Conservation (phyloP, 2,888 invertebrate species). For the Apodemia hepburni region DNA sequence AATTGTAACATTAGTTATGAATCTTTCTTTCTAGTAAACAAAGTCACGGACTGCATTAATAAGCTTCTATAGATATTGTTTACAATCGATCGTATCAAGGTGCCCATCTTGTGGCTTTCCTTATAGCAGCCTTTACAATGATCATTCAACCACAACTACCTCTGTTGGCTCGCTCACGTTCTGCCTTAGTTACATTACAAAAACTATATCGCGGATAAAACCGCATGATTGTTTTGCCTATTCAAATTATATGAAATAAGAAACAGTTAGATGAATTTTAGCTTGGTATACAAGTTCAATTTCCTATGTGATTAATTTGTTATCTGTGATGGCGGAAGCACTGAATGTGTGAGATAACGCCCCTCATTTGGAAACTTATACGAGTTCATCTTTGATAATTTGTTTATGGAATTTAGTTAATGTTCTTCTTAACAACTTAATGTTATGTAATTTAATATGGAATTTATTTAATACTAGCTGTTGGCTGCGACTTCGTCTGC, state of each 20-base stretch:
- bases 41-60: slow-evolving; percentile 9
- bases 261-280: slow-evolving; percentile 6
- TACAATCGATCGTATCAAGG: slow-evolving; percentile 12
- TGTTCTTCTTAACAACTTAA: not conserved
- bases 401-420: slow-evolving; percentile 10
- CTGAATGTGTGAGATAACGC: slow-evolving; percentile 5
- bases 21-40: slow-evolving; percentile 4
- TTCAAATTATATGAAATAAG: slow-evolving; percentile 16
- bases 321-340: slow-evolving; percentile 2
- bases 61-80: slow-evolving; percentile 10
- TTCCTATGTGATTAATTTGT: slow-evolving; percentile 7
- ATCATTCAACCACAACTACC: slow-evolving; percentile 44
- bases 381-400: not conserved
- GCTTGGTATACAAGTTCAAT: not conserved
- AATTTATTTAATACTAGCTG: no score
- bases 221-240: slow-evolving; percentile 50
- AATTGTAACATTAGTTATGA: not conserved
- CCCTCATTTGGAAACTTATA: not conserved
- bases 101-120: slow-evolving; percentile 10
- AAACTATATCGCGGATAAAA: slow-evolving; percentile 59
- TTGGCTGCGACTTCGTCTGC: no score
- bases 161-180: slow-evolving; percentile 57
- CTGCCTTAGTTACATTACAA: slow-evolving; percentile 53
- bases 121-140: slow-evolving; percentile 16
- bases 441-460: not conserved